These are phyloP conservation scores for Scophthalmus maximus DNA, from an alignment of 2,113 vertebrate species.

Conservation along the genomic window DNA sequence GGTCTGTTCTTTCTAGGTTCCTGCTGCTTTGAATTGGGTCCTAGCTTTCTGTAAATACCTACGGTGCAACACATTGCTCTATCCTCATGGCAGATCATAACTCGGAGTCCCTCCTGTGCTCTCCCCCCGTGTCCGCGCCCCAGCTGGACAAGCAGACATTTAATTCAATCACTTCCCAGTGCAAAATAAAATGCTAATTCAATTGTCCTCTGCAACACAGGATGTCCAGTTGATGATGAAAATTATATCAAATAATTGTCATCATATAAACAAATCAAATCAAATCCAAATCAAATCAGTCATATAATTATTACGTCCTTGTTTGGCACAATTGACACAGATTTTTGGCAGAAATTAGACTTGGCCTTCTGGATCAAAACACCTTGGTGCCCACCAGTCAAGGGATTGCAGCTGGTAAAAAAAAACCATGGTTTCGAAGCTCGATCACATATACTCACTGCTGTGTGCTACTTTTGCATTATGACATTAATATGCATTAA, in stretches of 20 bases:
- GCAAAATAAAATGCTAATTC: background rate
- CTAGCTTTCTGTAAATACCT: conserved; percentile 1
- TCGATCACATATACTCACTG: background rate
- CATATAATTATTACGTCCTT: background rate
- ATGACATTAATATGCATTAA: background rate
- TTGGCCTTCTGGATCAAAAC: background rate
- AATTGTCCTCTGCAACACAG: background rate
- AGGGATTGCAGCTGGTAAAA: background rate
- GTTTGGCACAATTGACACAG: background rate
- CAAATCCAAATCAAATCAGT: too few relatives aligned
- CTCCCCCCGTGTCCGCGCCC: background rate
- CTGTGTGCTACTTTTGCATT: background rate
- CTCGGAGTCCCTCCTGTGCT: background rate
- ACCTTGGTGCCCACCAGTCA: background rate
- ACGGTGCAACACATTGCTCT: background rate
- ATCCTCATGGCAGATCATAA: background rate
- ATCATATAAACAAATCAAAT: too few relatives aligned
- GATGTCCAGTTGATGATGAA: background rate
- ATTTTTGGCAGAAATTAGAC: background rate
- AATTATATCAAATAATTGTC: too few relatives aligned
- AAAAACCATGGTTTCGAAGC: background rate
- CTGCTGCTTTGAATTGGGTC: conserved; percentile 1
- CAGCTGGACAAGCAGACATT: background rate
- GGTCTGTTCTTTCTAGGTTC: background rate
- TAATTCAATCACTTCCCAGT: conserved; percentile 10